Conservation (phyloP, 2,797 vertebrate genomes). For the Aratinga solstitialis region DNA sequence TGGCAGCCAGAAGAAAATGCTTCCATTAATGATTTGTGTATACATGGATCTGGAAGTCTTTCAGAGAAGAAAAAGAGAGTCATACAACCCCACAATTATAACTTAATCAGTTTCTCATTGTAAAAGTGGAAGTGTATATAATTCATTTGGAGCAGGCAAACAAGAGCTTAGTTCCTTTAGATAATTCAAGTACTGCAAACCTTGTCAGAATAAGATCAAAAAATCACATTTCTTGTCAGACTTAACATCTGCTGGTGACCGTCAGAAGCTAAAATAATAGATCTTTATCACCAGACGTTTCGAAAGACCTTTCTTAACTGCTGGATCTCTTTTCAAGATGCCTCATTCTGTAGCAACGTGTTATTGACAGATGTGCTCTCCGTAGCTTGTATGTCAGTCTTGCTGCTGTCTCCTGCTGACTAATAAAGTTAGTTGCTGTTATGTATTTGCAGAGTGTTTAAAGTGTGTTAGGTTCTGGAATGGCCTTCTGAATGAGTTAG, state of each 20-base stretch:
- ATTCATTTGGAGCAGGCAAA: neutral
- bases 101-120: neutral
- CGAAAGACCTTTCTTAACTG: constrained; percentile 2
- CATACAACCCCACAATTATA: neutral
- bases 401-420: constrained; percentile 48
- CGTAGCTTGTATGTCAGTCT: constrained; percentile 26
- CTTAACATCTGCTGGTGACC: neutral
- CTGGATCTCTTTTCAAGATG: constrained; percentile 34
- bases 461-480: constrained; percentile 9
- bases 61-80: neutral
- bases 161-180: neutral
- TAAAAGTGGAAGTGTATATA: neutral
- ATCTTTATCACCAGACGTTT: neutral
- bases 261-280: neutral
- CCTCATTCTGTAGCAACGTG: constrained; percentile 17
- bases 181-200: neutral
- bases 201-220: neutral
- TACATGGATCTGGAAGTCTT: neutral
- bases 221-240: neutral
- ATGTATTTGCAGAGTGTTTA: constrained; percentile 40
- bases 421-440: constrained; percentile 46
- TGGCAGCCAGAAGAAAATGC: neutral
- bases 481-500: neutral
- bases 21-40: neutral
- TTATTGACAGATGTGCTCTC: constrained; percentile 57